These are phyloP conservation scores for Drosophila sucinea DNA, from an alignment of 1,140 invertebrate genomes.

Conservation along the genomic window DNA sequence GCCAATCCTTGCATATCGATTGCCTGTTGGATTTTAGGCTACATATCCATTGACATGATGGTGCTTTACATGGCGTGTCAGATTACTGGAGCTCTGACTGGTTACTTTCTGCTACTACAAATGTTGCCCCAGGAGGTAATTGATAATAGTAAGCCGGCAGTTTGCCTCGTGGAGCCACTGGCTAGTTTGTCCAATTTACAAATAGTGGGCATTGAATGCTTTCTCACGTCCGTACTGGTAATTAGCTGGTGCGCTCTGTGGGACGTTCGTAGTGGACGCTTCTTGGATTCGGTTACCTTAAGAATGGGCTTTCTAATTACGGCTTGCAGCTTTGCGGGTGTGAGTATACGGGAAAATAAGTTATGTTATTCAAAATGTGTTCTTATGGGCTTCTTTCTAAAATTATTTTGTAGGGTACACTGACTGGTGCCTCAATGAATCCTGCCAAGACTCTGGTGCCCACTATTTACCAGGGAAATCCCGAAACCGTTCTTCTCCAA, in stretches of 20 bases:
- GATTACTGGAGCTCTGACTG: conserved; percentile 30
- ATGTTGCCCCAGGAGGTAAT: conserved; percentile 39
- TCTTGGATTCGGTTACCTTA: conserved; percentile 51
- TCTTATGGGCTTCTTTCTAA: not conserved
- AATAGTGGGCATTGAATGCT: conserved; percentile 36
- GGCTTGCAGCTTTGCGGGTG: conserved; percentile 41
- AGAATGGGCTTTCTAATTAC: conserved; percentile 52
- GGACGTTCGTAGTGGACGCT: conserved; percentile 57
- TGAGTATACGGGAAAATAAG: conserved; percentile 13
- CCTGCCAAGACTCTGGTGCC: conserved; percentile 44
- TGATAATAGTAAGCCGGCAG: conserved; percentile 22
- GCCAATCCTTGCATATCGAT: conserved; percentile 57
- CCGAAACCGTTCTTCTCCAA: conserved; percentile 31
- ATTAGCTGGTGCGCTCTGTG: conserved; percentile 57
- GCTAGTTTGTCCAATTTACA: conserved; percentile 19
- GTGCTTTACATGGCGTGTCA: conserved; percentile 43
- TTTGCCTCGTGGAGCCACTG: conserved; percentile 43
- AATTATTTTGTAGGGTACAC: conserved; percentile 21
- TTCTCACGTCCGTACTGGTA: conserved; percentile 36
- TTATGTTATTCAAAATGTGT: not conserved
- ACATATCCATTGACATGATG: conserved; percentile 42
- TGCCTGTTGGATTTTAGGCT: conserved; percentile 45
- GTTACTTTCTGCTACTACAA: conserved; percentile 36
- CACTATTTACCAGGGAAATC: conserved; percentile 33
- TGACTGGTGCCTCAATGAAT: conserved; percentile 56